Evolutionary conservation across 2,888 invertebrate genomes (phyloP).

Genomic region (Andrena minutula): DNA sequence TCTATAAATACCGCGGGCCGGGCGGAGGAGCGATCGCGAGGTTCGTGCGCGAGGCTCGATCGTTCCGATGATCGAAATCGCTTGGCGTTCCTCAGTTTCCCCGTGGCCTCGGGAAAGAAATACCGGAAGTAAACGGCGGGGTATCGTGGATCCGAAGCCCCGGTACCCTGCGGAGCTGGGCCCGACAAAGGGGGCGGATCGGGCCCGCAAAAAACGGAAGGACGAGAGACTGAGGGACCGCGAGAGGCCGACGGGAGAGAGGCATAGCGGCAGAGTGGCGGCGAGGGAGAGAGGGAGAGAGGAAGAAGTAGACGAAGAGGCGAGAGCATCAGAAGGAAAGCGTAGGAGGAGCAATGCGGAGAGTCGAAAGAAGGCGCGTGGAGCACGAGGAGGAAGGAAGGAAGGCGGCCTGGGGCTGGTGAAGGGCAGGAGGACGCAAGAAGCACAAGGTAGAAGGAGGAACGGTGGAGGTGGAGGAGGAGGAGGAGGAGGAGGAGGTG

Average conservation of each 20-base stretch:
- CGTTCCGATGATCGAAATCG: neutral
- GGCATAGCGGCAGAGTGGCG: too few relatives aligned
- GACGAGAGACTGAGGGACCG: slow-evolving; percentile 3
- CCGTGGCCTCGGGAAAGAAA: slow-evolving; percentile 16
- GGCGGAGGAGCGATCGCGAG: slow-evolving; percentile 19
- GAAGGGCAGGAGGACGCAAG: slow-evolving; percentile 44
- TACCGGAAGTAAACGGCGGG: slow-evolving; percentile 49
- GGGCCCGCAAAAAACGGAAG: slow-evolving; percentile 18
- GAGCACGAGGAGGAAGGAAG: slow-evolving; percentile 49
- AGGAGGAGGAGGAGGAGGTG: slow-evolving; percentile 41
- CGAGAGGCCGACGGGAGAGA: neutral
- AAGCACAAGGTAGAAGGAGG: slow-evolving; percentile 32
- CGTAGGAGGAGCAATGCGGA: slow-evolving; percentile 44
- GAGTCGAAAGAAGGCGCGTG: slow-evolving; percentile 29
- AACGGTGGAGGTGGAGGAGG: slow-evolving; percentile 39
- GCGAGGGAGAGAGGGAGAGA: too few relatives aligned
- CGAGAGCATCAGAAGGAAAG: slow-evolving; percentile 33
- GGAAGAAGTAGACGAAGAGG: neutral
- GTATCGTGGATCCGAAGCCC: slow-evolving; percentile 12
- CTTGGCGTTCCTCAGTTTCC: slow-evolving; percentile 4
- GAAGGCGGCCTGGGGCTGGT: slow-evolving; percentile 55
- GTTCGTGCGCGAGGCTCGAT: neutral
- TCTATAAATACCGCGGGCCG: slow-evolving; percentile 43
- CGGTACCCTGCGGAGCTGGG: slow-evolving; percentile 17
- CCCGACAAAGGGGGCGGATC: slow-evolving; percentile 39